Evolutionary conservation across 2,113 vertebrate genomes (phyloP).

Genomic region (Apus apus): DNA sequence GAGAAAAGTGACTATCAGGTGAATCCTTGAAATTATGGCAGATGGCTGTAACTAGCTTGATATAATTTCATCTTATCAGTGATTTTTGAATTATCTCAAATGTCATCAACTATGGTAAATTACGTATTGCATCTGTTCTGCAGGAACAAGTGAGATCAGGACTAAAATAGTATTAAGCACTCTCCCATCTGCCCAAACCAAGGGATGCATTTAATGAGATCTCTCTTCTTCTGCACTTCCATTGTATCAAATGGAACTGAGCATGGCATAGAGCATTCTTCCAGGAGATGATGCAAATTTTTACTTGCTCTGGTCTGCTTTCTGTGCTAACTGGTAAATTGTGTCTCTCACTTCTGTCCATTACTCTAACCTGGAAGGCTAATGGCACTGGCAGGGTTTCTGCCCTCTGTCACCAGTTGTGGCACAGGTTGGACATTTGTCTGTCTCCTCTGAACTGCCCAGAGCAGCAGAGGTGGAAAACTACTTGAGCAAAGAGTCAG

Average conservation of each 20-base stretch:
- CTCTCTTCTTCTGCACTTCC: background rate
- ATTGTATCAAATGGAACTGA: background rate
- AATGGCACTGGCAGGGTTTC: background rate
- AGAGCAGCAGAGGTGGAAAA: background rate
- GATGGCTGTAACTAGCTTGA: constrained; percentile 19
- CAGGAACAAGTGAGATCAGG: constrained; percentile 9
- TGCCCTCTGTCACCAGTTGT: fast-evolving
- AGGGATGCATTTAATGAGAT: constrained; percentile 1
- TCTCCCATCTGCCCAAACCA: constrained; percentile 29
- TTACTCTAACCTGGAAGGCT: background rate
- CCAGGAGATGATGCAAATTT: background rate
- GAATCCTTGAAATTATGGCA: constrained; percentile 12
- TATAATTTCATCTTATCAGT: constrained; percentile 42
- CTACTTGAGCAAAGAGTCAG: fast-evolving
- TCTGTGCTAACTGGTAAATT: background rate
- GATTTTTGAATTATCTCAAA: constrained; percentile 49
- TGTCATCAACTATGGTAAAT: constrained; percentile 37
- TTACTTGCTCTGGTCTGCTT: background rate
- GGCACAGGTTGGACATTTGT: background rate
- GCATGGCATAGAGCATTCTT: background rate
- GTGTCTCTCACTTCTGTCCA: background rate
- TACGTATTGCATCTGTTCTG: constrained; percentile 44
- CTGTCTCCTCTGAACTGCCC: background rate
- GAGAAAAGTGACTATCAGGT: background rate
- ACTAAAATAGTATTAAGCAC: constrained; percentile 12